phyloP scores from a whole-genome alignment of 2,797 vertebrate genomes.

The Gallinago stenura region DNA sequence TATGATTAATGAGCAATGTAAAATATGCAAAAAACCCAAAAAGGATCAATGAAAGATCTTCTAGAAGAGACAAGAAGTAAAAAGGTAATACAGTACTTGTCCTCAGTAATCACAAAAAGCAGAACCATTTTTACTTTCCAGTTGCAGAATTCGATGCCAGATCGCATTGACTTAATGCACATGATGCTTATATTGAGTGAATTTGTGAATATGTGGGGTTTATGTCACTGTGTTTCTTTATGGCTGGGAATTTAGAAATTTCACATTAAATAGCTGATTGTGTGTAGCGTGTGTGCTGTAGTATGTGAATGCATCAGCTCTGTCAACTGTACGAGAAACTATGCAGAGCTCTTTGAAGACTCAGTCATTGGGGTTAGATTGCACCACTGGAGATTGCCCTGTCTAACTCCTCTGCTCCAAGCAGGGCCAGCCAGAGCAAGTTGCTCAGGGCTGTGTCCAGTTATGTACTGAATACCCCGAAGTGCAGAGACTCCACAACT shows the following conservation, averaged over 20 bases:
- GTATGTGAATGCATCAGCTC: neutral
- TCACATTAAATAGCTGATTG: neutral
- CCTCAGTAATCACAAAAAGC: neutral
- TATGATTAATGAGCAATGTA: constrained; percentile 4
- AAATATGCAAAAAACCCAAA: neutral
- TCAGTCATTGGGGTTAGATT: accelerated
- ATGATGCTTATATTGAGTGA: neutral
- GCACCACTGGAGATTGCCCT: neutral
- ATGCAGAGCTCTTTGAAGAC: neutral
- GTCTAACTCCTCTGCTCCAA: neutral
- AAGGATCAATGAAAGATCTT: neutral
- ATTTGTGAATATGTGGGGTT: neutral
- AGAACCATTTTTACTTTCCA: neutral
- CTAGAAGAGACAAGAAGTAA: neutral
- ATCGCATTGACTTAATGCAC: neutral
- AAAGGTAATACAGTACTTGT: neutral
- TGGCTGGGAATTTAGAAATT: neutral
- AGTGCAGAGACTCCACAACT: neutral
- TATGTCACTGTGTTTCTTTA: neutral
- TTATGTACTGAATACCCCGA: neutral
- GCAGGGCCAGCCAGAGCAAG: neutral
- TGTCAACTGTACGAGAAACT: neutral
- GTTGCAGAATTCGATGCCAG: neutral
- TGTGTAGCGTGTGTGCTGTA: neutral
- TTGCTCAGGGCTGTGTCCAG: neutral